Conservation (phyloP, 2,888 invertebrate species). For the Leucophenga montana region DNA sequence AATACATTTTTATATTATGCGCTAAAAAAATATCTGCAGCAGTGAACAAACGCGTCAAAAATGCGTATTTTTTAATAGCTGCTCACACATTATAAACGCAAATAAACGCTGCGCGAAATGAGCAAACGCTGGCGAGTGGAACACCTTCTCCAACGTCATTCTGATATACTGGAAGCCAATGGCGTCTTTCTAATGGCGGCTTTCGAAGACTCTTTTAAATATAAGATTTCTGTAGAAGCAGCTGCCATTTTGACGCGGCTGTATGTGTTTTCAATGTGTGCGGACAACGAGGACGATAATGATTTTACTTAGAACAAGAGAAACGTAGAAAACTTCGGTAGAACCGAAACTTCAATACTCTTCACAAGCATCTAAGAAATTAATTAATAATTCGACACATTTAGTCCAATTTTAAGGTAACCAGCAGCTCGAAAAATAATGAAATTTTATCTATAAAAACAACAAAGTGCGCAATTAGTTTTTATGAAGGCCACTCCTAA, state of each 20-base stretch:
- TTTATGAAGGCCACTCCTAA: too few species aligned
- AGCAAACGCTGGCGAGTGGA: not conserved
- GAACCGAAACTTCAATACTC: too few species aligned
- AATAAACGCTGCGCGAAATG: slow-evolving; percentile 51
- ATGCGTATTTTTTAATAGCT: slow-evolving; percentile 65
- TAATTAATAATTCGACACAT: too few species aligned
- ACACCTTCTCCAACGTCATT: too few species aligned
- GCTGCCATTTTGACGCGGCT: not conserved
- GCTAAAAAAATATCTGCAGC: too few species aligned
- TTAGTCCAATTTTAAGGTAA: too few species aligned
- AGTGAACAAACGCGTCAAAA: too few species aligned
- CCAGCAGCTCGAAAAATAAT: too few species aligned
- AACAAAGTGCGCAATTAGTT: too few species aligned
- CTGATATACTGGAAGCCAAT: not conserved
- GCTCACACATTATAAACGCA: slow-evolving; percentile 66
- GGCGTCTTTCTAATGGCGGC: not conserved
- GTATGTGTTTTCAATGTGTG: not conserved
- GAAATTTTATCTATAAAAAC: too few species aligned
- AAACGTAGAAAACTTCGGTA: too few species aligned
- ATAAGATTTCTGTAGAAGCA: not conserved
- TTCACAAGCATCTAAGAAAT: too few species aligned
- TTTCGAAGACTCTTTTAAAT: not conserved
- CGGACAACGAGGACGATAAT: not conserved
- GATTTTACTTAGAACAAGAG: slow-evolving; percentile 7
- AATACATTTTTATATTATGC: slow-evolving; percentile 19